Evolutionary conservation across 2,113 vertebrate genomes (phyloP), one percentile per base, ranked within the genome.

Genomic region (Sylvicapra grimmia): DNA sequence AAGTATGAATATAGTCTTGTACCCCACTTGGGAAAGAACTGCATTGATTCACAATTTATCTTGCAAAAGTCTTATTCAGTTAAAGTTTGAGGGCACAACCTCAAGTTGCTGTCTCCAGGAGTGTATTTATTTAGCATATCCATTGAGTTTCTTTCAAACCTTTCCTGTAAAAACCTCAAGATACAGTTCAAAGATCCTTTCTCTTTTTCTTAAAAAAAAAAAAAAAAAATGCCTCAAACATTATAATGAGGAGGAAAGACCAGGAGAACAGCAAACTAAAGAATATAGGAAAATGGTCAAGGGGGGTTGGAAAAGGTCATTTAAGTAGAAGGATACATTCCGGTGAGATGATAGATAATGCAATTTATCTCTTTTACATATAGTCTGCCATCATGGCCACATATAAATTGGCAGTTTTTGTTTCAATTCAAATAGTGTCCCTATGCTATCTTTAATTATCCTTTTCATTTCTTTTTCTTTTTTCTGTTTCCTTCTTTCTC

Each of bases 91-190:
- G 79, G 59, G 54, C n/a, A 86, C 31, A 88, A 40, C 27, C 59
- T 89, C 82, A 75, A 68, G 16, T 4, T 40, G 13, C 36, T 89
- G 14, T 23, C 23, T 59, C 16, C 3, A 86, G 65, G 1, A 58
- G 68, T 72, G 27, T 49, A 88, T 58, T 94, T 97, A 86, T 68
- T 90, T 89, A 95, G 44, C 59, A 91, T 79, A 92, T 72, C 31
- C 79, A 77, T 79, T 94, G 77, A 83, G 18, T 94, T 93, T 94
- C 49, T 88, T 27, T 84, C 56, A 90, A 47, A 23, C 18, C 92
- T 95, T 92, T 90, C 23, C 75, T 86, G 8, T 27, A 51, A 89
- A 94, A 94, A 75, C 2, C 40, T 80, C 51, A 96, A 97, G 54
- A 79, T 85, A 3, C n/a, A 85, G 5, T 92, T 96, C 54, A 96